Evolutionary conservation across 2,888 invertebrate genomes (phyloP).

Genomic region (Rotaria socialis): DNA sequence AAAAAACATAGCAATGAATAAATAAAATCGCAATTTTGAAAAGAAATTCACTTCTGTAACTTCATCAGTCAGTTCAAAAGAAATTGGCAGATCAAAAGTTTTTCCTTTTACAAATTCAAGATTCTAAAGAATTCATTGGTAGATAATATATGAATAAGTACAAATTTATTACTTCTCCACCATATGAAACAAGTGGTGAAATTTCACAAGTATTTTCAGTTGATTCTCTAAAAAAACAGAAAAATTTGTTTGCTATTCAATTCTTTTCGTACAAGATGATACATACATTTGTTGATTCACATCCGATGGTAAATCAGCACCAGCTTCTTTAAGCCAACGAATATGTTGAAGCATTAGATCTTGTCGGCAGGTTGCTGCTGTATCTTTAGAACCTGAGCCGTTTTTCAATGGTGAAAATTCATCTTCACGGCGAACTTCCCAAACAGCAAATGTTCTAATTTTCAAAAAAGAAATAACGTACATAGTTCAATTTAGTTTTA

Average conservation of each 20-base stretch:
- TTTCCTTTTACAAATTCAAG: neutral
- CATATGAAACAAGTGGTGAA: conserved; percentile 81
- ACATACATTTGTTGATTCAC: neutral
- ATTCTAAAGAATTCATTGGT: neutral
- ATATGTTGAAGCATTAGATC: conserved; percentile 75
- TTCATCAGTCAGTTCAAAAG: neutral
- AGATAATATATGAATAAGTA: too few relatives aligned
- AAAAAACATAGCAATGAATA: neutral
- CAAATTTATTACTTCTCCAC: conserved; percentile 67
- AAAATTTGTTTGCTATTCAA: neutral
- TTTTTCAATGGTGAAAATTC: conserved; percentile 98
- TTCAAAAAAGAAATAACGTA: neutral
- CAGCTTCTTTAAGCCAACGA: conserved; percentile 46
- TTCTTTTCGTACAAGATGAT: neutral
- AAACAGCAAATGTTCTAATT: conserved; percentile 74
- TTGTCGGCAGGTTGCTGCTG: conserved; percentile 74
- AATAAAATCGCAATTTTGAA: neutral
- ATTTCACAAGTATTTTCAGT: conserved; percentile 71
- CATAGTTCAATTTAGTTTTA: too few relatives aligned
- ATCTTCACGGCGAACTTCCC: conserved; percentile 79
- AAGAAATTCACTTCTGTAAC: neutral
- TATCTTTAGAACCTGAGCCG: conserved; percentile 72
- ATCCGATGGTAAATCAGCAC: conserved; percentile 34
- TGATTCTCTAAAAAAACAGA: conserved; percentile 50
- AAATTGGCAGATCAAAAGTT: neutral